phyloP scores from a whole-genome alignment of 2,888 invertebrate species.

The Polydrusus pterygomalis region DNA sequence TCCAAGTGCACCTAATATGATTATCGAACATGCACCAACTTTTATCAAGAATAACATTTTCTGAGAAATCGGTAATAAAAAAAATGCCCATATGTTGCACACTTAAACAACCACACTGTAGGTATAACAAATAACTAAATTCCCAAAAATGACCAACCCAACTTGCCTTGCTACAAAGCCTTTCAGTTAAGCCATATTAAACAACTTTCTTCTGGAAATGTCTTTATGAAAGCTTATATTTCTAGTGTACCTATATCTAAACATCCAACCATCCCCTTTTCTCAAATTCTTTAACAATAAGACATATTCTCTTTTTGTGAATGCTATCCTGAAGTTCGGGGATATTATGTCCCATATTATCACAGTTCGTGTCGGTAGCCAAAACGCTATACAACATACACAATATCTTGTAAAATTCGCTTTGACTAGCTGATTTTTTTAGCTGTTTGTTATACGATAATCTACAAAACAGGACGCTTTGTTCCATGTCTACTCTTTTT shows the following conservation, averaged over 20 bases:
- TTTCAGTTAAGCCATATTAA: neutral
- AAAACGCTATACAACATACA: constrained; percentile 35
- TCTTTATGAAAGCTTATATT: neutral
- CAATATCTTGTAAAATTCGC: constrained; percentile 40
- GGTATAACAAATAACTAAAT: too few relatives aligned
- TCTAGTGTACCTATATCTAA: neutral
- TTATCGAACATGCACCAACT: too few relatives aligned
- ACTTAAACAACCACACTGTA: too few relatives aligned
- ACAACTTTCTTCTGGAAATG: neutral
- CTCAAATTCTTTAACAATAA: constrained; percentile 34
- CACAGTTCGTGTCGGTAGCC: neutral
- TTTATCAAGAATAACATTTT: too few relatives aligned
- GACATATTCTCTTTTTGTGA: constrained; percentile 33
- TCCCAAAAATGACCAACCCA: too few relatives aligned
- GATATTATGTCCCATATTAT: neutral
- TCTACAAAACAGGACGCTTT: constrained; percentile 33
- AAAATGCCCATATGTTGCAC: too few relatives aligned
- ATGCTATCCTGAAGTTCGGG: constrained; percentile 30
- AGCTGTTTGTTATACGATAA: constrained; percentile 36
- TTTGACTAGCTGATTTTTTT: constrained; percentile 12
- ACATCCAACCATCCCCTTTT: constrained; percentile 29
- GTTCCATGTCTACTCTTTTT: constrained; percentile 39
- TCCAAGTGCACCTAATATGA: too few relatives aligned
- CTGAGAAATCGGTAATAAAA: too few relatives aligned
- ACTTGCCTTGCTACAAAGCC: too few relatives aligned